Evolutionary conservation across 2,113 vertebrate species (phyloP).

Genomic region (Sminthopsis crassicaudata): DNA sequence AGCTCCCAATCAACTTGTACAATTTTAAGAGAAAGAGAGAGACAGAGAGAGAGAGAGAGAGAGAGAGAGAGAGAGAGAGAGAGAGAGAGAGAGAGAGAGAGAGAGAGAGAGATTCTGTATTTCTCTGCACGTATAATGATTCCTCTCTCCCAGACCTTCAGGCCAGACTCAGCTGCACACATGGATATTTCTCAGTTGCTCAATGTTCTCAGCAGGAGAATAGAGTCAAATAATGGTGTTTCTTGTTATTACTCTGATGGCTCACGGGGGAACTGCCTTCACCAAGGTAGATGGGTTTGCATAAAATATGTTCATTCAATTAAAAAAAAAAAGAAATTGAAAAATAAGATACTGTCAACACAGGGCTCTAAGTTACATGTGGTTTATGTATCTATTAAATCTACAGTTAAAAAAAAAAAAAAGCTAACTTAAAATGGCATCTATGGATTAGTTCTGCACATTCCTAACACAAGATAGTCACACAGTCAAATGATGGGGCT

Average conservation of each 20-base stretch:
- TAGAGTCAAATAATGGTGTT: slow-evolving; percentile 76
- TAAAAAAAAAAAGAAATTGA: slow-evolving; percentile 81
- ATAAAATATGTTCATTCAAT: slow-evolving; percentile 81
- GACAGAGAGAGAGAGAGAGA: background rate
- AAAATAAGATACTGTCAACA: slow-evolving; percentile 80
- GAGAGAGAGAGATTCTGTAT: background rate
- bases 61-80: no score
- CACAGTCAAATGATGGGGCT: background rate
- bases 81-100: background rate
- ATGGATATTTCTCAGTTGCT: slow-evolving; percentile 75
- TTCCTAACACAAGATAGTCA: slow-evolving; percentile 42
- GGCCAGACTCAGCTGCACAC: slow-evolving; percentile 52
- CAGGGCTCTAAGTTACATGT: slow-evolving; percentile 74
- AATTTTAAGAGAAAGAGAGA: background rate
- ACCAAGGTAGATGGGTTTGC: slow-evolving; percentile 77
- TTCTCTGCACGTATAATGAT: background rate
- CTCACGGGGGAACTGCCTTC: slow-evolving; percentile 78
- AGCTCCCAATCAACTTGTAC: background rate
- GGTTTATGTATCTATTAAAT: slow-evolving; percentile 75
- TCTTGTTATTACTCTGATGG: slow-evolving; percentile 81
- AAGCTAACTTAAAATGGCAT: slow-evolving; percentile 58
- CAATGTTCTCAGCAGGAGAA: slow-evolving; percentile 77
- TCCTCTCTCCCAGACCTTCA: slow-evolving; percentile 21
- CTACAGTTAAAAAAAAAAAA: slow-evolving; percentile 73
- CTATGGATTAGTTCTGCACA: slow-evolving; percentile 44